Evolutionary conservation across 2,797 vertebrate genomes (phyloP), one percentile per base, ranked within the genome.

Genomic region (Etheostoma nigrum): DNA sequence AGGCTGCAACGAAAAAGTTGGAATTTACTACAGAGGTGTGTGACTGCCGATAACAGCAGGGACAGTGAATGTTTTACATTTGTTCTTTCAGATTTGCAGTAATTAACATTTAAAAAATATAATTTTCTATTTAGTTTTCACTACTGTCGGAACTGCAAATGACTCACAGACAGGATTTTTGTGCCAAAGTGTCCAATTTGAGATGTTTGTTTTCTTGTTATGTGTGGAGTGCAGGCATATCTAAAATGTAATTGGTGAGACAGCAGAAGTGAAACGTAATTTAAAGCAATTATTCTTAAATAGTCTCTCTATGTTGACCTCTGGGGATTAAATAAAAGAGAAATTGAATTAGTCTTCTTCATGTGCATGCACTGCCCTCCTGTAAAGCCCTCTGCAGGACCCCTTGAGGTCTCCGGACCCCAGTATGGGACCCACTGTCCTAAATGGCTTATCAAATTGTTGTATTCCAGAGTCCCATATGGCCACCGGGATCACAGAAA

Each of bases 401-500:
- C 76, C 59, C 48, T 71, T 73, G 79, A 82, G 82, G 67, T 86
- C 85, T 74, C 75, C 15, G 54, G 61, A 75, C 79, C 68, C 54
- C 76, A 60, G 68, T 86, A 88, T 87, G 81, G 76, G 73, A 79
- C 85, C 79, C 79, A 75, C 87, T 91, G 87, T 90, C 90, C 85
- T 86, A 88, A 91, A 88, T 58, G 83, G 83, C 83, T 90, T 82
- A 90, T 90, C 78, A 88, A 87, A 90, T 91, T 67, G 88, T 82
- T 90, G 72, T 72, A 61, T 78, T 88, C 86, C 82, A 70, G 77
- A 76, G 85, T 81, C 80, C 85, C 90, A 91, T 91, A 86, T 92
- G 92, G 88, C 74, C 85, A 80, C 74, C 79, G 59, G 88, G 91
- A 91, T 90, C 90, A 89, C 79, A 88, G 88, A 88, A 87, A 90